Base-by-base conservation (phyloP, 2,888 invertebrate species). In the Neria commutata region DNA sequence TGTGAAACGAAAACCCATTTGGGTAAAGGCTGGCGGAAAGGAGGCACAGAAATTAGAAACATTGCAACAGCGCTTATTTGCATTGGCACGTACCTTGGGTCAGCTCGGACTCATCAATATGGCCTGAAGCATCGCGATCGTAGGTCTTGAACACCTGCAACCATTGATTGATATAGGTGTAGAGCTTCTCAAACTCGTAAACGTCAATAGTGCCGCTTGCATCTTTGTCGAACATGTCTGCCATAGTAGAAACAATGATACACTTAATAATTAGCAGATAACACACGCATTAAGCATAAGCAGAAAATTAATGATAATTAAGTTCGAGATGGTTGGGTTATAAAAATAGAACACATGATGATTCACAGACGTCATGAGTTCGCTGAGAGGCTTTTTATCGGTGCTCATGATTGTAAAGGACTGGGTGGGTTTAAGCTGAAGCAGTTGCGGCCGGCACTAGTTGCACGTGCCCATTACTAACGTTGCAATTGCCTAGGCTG, bases 101-200 rank as follows among this genome's bases (percentile, higher is more conserved):
- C 21, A 95, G 84, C 81, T 95, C 95, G 51, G 80, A 79, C 75
- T 91, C 89, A 67, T 95, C 94, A 67, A 95, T 94, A 67, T 86
- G 86, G 0, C 95, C 95, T 6, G 94, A 94, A 63, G 89, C 87
- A 75, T 95, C 92, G n/a, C 86, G 83, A 80, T 95, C 95, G 76
- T 91, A 94, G 1, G 89, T 89, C 76, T 90, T 89, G 80, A 95
- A 95, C 0, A 92, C 91, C 10, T 87, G 84, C 51, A 93, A 82
- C 95, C 95, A 95, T 68, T 95, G 90, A 80, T 94, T 94, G 33
- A 95, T 88, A 74, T 95, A 95, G 56, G 87, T 89, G 81, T 91
- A 95, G 19, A 95, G 84, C 71, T 91, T 90, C 78, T 92, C 91
- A 77, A 95, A 95, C 79, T 94, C 94, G 65, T 86, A 85, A 2